Percentiles rank a stretch among this genome's conserved stretches.
Evolutionary conservation across 2,113 vertebrate species (phyloP).

Genomic region (Marcusenius ussheri): DNA sequence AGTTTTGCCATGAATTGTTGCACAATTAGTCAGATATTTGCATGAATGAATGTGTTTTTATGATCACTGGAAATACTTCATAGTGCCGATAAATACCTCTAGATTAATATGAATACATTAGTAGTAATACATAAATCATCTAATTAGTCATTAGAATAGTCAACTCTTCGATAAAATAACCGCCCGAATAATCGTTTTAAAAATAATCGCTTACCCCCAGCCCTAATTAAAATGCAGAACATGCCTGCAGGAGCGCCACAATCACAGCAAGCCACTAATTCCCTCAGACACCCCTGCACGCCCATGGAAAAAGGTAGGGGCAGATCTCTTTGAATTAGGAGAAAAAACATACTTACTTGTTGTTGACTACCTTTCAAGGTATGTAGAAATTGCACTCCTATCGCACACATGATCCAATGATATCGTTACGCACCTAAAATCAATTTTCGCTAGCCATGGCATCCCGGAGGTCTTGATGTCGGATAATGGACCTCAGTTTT

Average conservation of each 20-base stretch:
- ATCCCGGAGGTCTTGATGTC: slow-evolving; percentile 8
- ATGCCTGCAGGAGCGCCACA: slow-evolving; percentile 13
- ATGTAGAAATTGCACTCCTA: slow-evolving; percentile 19
- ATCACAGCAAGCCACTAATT: slow-evolving; percentile 7
- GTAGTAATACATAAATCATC: too few species aligned
- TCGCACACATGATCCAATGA: slow-evolving; percentile 3
- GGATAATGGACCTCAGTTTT: slow-evolving; percentile 14
- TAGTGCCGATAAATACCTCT: too few species aligned
- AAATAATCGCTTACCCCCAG: too few species aligned
- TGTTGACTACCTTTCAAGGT: slow-evolving; percentile 19
- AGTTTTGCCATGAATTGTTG: too few species aligned
- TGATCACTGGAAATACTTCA: too few species aligned
- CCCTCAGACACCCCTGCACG: slow-evolving; percentile 6
- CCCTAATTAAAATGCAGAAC: slow-evolving; percentile 19
- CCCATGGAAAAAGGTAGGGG: slow-evolving; percentile 21
- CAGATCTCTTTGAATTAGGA: slow-evolving; percentile 17
- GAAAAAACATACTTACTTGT: slow-evolving; percentile 14
- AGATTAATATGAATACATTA: too few species aligned
- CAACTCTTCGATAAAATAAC: too few species aligned
- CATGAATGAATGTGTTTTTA: too few species aligned
- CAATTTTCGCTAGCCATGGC: slow-evolving; percentile 16
- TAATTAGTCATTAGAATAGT: too few species aligned
- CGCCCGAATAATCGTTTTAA: too few species aligned
- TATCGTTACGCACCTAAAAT: slow-evolving; percentile 21
- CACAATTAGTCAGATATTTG: too few species aligned